phyloP scores from a whole-genome alignment of 1,140 invertebrate species.

The Tribolium castaneum region DNA sequence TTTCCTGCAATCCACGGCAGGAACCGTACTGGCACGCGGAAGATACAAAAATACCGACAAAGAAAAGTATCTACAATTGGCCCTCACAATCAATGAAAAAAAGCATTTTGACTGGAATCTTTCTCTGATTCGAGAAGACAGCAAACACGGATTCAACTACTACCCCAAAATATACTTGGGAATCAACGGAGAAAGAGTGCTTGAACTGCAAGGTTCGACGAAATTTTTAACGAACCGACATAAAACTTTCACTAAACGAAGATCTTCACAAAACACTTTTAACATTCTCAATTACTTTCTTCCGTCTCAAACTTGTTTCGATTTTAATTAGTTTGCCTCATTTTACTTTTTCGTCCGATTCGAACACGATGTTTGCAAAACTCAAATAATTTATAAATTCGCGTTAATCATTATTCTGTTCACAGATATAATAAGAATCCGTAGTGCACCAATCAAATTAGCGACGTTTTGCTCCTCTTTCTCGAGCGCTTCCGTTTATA shows the following conservation, averaged over 20 bases:
- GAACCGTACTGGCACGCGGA: slow-evolving; percentile 72
- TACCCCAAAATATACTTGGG: slow-evolving; percentile 74
- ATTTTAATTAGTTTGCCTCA: background rate
- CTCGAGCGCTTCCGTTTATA: background rate
- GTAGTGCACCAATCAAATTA: background rate
- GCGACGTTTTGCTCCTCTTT: background rate
- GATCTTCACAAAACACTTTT: background rate
- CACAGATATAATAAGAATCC: background rate
- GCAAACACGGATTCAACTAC: slow-evolving; percentile 72
- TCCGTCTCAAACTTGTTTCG: background rate
- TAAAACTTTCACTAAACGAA: slow-evolving; percentile 1
- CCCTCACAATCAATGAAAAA: slow-evolving; percentile 75
- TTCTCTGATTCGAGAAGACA: slow-evolving; percentile 67
- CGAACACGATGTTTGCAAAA: background rate
- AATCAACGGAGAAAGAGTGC: slow-evolving; percentile 74
- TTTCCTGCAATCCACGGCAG: slow-evolving; percentile 71
- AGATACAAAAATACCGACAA: slow-evolving; percentile 73
- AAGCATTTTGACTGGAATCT: slow-evolving; percentile 74
- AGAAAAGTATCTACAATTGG: slow-evolving; percentile 74
- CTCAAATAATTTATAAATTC: background rate
- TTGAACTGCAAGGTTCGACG: slow-evolving; percentile 71
- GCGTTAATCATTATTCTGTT: background rate
- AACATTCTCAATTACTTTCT: background rate
- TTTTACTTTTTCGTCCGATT: background rate
- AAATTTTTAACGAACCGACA: slow-evolving; percentile 11